Evolutionary conservation across 2,113 vertebrate genomes (phyloP).

Genomic region (Embiotoca jacksoni): DNA sequence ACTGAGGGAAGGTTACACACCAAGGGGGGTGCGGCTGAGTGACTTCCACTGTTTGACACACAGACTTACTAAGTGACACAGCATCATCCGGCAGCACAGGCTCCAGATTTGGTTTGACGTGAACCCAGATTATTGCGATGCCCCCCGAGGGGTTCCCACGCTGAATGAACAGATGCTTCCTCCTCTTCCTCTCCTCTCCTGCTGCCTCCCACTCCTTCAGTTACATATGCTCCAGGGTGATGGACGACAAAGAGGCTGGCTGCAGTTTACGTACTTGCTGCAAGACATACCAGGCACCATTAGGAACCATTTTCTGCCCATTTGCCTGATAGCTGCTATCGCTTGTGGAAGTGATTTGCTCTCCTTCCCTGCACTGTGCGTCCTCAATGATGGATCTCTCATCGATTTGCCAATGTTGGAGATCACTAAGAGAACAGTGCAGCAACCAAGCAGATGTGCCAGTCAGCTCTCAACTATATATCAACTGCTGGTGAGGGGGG

Average conservation of each 20-base stretch:
- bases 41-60: constrained; percentile 41
- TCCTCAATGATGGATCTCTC: constrained; percentile 70
- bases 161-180: constrained; percentile 65
- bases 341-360: constrained; percentile 72
- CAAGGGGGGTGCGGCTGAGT: constrained; percentile 17
- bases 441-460: constrained; percentile 50
- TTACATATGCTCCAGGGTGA: constrained; percentile 69
- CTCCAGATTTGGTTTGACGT: constrained; percentile 62
- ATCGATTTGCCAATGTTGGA: constrained; percentile 62
- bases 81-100: constrained; percentile 35
- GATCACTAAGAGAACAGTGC: constrained; percentile 51
- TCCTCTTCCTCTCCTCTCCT: constrained; percentile 36
- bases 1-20: constrained; percentile 53
- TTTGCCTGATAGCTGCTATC: constrained; percentile 79
- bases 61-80: constrained; percentile 41
- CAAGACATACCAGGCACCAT: constrained; percentile 73
- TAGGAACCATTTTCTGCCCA: constrained; percentile 77
- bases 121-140: constrained; percentile 49
- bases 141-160: constrained; percentile 63
- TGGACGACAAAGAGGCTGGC: constrained; percentile 64
- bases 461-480: constrained; percentile 59
- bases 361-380: constrained; percentile 40
- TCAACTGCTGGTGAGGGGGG: constrained; percentile 54
- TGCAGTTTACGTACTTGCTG: constrained; percentile 53
- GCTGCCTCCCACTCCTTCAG: constrained; percentile 25